phyloP scores from a whole-genome alignment of 2,797 vertebrate species.

The Podargus strigoides region DNA sequence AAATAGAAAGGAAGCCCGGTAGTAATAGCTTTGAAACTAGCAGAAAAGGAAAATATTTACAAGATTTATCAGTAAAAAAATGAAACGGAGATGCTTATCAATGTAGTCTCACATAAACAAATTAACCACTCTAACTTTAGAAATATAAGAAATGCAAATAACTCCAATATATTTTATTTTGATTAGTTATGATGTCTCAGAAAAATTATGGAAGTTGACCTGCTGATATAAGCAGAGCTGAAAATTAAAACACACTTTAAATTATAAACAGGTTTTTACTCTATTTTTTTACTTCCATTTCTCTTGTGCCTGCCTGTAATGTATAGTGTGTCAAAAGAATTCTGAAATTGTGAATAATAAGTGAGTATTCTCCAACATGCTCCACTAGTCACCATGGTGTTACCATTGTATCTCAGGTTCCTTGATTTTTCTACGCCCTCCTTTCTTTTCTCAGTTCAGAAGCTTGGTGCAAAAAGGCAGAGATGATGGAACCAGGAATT shows the following conservation, averaged over 20 bases:
- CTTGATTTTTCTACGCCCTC: neutral
- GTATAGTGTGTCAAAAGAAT: neutral
- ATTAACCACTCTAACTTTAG: neutral
- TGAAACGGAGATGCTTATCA: neutral
- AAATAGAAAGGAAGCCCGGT: neutral
- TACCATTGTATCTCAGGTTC: neutral
- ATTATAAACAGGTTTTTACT: neutral
- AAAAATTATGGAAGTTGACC: neutral
- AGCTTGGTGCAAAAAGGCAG: neutral
- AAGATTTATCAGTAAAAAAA: neutral
- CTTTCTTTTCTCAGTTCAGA: neutral
- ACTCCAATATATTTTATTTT: neutral
- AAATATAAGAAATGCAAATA: conserved; percentile 22
- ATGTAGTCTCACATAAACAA: neutral
- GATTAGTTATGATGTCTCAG: conserved; percentile 9
- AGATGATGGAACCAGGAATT: neutral
- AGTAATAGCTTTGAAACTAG: neutral
- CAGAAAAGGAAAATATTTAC: neutral
- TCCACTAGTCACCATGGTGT: neutral
- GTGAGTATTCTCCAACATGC: neutral
- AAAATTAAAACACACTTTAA: conserved; percentile 19
- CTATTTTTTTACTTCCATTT: neutral
- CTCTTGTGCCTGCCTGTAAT: neutral
- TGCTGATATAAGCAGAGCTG: conserved; percentile 2
- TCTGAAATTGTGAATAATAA: neutral